Base-by-base conservation (phyloP, 2,113 vertebrate genomes). In the Ageneiosus marmoratus region DNA sequence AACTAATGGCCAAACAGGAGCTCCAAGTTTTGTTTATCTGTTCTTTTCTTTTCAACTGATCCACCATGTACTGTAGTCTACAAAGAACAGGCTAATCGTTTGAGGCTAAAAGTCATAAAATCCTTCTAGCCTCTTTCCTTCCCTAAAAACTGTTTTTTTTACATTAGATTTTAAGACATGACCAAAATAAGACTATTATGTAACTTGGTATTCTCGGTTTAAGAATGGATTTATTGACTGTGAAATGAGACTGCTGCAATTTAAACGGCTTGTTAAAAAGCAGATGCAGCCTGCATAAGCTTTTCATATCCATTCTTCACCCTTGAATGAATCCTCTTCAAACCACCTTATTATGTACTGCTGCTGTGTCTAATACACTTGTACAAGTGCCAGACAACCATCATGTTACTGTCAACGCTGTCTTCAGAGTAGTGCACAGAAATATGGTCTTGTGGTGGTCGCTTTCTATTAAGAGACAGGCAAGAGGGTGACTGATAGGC, bases 221-320 rank as follows among this genome's bases (percentile, higher is more conserved):
- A 80, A 69, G 51, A 77, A 51, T 51, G 41, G 20, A 48, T 34
- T 65, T 32, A 37, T 48, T 15, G 78, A 69, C 48, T 69, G 48
- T 67, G 62, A 67, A 80, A 79, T 67, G 20, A 67, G 62, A 37
- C 58, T 20, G 58, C 60, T 50, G 46, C 48, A 67, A 24, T 53
- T 65, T 69, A 37, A 69, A 80, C n/a, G 62, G 46, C 62, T 51
- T 67, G 46, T 63, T 50, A 80, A 65, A 55, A 63, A 80, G 41
- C 60, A 80, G 75, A 77, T 56, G 53, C 75, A 58, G 24, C 34
- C 32, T 60, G 53, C 63, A 53, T 32, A 46, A 16, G 62, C 62
- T 67, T 80, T 44, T 69, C 77, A 27, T 80, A 80, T 67, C 78
- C 22, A 80, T 80, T 80, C 60, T 80, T 67, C 78, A 80, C 48